A percentile compares a stretch with the other conserved stretches of the same genome.
These are phyloP conservation scores for Carduelis carduelis DNA, from an alignment of 2,797 vertebrate genomes.

Conservation along the genomic window DNA sequence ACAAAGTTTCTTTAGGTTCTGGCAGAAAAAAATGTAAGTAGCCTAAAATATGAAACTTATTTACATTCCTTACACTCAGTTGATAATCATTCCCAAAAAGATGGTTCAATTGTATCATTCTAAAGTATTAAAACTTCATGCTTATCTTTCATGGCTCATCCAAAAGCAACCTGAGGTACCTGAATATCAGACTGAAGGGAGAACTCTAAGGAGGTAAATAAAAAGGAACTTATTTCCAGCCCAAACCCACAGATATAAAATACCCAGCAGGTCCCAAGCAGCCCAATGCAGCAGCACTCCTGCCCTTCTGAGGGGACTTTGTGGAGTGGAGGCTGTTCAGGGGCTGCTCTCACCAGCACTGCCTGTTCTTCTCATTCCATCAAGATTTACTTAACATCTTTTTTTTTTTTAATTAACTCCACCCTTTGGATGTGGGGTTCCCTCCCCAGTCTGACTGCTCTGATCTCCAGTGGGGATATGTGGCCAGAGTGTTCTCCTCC, in stretches of 20 bases:
- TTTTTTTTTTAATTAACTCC: accelerated
- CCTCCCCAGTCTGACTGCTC: not conserved
- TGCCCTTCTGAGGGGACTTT: not conserved
- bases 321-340: not conserved
- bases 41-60: not conserved
- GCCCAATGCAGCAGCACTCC: not conserved
- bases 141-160: not conserved
- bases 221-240: not conserved
- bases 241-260: not conserved
- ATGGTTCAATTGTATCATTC: not conserved
- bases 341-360: not conserved
- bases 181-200: not conserved
- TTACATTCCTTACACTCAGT: not conserved
- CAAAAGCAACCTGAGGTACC: not conserved
- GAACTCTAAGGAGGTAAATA: not conserved
- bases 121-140: not conserved
- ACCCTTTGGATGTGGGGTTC: not conserved
- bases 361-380: not conserved
- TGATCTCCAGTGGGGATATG: accelerated
- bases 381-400: not conserved
- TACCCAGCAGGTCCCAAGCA: not conserved
- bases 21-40: not conserved
- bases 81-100: not conserved
- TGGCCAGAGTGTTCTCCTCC: not conserved
- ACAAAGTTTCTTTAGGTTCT: not conserved